Percentiles rank a stretch among this genome's conserved stretches.
Conservation (phyloP, 2,797 vertebrate species). For the Neopelma chrysocephalum region DNA sequence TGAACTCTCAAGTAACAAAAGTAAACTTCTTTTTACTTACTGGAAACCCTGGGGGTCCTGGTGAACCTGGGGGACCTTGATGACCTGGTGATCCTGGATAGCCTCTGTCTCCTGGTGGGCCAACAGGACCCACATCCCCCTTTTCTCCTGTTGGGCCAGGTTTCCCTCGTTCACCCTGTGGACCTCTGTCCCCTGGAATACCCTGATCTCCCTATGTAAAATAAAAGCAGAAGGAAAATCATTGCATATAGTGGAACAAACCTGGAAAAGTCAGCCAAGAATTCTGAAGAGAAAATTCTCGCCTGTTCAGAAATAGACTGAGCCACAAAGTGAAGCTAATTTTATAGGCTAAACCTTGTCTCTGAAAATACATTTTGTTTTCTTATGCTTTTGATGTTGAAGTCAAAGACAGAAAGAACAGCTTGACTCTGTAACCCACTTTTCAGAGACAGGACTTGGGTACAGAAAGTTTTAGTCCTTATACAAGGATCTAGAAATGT, state of each 20-base stretch:
- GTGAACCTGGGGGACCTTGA: slow-evolving; percentile 75
- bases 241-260: neutral
- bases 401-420: neutral
- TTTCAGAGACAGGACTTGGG: neutral
- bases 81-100: slow-evolving; percentile 84
- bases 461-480: neutral
- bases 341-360: neutral
- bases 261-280: neutral
- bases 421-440: neutral
- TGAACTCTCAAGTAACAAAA: neutral
- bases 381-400: neutral
- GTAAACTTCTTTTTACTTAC: slow-evolving; percentile 72
- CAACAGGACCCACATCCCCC: slow-evolving; percentile 81
- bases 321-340: neutral
- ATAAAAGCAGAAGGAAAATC: neutral
- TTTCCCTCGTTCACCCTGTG: slow-evolving; percentile 93
- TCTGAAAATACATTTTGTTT: neutral
- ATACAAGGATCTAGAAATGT: neutral
- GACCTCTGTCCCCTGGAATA: slow-evolving; percentile 92
- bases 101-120: slow-evolving; percentile 85
- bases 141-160: slow-evolving; percentile 79
- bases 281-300: neutral
- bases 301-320: neutral
- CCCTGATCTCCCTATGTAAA: slow-evolving; percentile 90
- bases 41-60: slow-evolving; percentile 73